These are phyloP conservation scores for Drosophila recens DNA, from an alignment of 2,888 invertebrate genomes.

Conservation along the genomic window DNA sequence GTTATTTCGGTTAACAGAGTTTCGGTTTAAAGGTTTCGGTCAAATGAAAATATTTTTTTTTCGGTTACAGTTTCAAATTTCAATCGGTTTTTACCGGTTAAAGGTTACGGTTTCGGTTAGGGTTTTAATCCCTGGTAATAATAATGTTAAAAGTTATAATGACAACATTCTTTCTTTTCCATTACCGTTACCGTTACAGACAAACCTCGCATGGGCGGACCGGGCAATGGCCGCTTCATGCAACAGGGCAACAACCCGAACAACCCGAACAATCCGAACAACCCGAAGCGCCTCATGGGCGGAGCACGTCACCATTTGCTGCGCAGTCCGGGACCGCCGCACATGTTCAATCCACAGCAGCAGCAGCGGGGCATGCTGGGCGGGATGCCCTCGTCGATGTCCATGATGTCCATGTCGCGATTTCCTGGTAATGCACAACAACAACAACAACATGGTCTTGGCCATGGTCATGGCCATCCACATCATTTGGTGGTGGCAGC, in stretches of 20 bases:
- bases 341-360: constrained; percentile 60
- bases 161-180: no score
- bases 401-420: constrained; percentile 67
- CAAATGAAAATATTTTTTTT: no score
- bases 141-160: no score
- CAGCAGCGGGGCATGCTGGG: constrained; percentile 58
- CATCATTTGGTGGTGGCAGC: constrained; percentile 55
- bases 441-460: background rate
- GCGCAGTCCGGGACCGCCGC: constrained; percentile 68
- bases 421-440: constrained; percentile 77
- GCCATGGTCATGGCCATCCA: background rate
- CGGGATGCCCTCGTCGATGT: constrained; percentile 48
- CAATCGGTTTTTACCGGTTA: no score
- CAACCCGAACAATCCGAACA: constrained; percentile 34
- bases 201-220: constrained; percentile 65
- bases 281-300: constrained; percentile 44
- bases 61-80: no score
- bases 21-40: no score
- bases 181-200: constrained; percentile 48
- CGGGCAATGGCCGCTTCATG: constrained; percentile 64
- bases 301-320: constrained; percentile 74
- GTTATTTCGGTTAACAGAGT: no score
- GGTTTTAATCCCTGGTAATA: no score
- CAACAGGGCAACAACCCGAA: constrained; percentile 69
- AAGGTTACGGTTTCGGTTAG: no score